Base-by-base conservation (phyloP, 2,113 vertebrate genomes). In the Tachuris rubrigastra region DNA sequence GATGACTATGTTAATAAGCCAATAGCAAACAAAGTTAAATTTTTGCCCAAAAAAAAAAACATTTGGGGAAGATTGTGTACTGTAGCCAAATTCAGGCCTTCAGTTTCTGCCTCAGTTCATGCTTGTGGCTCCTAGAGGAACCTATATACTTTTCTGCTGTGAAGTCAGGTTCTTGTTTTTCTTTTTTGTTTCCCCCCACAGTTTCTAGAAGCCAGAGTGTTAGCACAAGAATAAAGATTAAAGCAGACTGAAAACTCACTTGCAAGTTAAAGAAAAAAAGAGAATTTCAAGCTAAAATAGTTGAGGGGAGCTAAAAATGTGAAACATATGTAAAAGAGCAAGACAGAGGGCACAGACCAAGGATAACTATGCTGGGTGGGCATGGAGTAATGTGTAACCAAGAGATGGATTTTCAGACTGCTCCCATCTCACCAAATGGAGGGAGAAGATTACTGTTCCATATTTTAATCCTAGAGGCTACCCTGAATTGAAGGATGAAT, bases 401-500 rank as follows among this genome's bases (percentile, higher is more conserved):
- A n/a, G 18, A 47, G 20, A 44, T 22, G 5, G 20, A 55, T 39
- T 46, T 72, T 73, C 0, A 1, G 23, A 30, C 11, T 72, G 23
- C 12, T 89, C 6, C 24, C 2, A 0, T 30, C 30, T 65, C 44
- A n/a, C 5, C 10, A 31, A 3, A 67, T 16, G 11, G 0, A 5
- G 9, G 2, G 13, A 71, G 56, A 6, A 13, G 27, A 10, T 53
- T 1, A 0, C 2, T 56, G 25, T 19, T 41, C 15, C 1, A 2
- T 30, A 10, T 35, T 24, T n/a, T 53, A 66, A 52, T 52, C 42
- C 42, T 35, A 44, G 9, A 33, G 62, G 15, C 20, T 75, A 28
- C 33, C 13, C 10, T 82, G 30, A 87, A 75, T 1, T 1, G 53
- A 53, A 17, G 14, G 10, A 44, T 2, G 2, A 10, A 2, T 39